phyloP scores from a whole-genome alignment of 2,113 vertebrate genomes.

The Helogale parvula region DNA sequence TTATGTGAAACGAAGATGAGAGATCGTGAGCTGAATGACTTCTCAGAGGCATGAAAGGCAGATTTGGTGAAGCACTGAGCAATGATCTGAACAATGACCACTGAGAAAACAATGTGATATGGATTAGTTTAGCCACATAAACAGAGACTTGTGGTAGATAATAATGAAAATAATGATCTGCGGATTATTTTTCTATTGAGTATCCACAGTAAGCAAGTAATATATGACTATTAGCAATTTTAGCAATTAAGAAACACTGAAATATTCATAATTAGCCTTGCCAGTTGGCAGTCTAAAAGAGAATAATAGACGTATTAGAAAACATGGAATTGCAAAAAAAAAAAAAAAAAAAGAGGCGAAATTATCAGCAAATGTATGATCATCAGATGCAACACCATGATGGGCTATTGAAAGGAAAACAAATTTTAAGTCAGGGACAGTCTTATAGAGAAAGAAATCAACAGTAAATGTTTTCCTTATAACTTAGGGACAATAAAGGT shows the following conservation, averaged over 20 bases:
- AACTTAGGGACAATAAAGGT: not conserved
- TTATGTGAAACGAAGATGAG: not conserved
- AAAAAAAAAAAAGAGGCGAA: not conserved
- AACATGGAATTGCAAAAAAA: not conserved
- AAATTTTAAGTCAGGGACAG: slow-evolving; percentile 40
- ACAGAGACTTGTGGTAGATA: not conserved
- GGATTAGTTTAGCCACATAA: slow-evolving; percentile 10
- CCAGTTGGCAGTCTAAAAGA: not conserved
- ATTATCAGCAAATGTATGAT: not conserved
- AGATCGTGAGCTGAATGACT: not conserved
- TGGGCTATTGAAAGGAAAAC: not conserved
- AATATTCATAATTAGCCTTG: not conserved
- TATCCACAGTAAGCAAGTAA: not conserved
- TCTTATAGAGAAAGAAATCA: slow-evolving; percentile 45
- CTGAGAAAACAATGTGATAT: slow-evolving; percentile 27
- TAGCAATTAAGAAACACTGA: not conserved
- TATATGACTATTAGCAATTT: not conserved
- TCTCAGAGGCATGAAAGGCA: not conserved
- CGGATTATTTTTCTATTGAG: not conserved
- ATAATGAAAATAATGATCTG: not conserved
- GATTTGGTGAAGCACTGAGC: not conserved
- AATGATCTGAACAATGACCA: not conserved
- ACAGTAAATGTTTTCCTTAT: slow-evolving; percentile 18
- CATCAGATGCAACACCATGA: not conserved
- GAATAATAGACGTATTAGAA: not conserved